These are phyloP conservation scores for Herpetotheres cachinnans DNA, from an alignment of 2,113 vertebrate species.

Conservation along the genomic window DNA sequence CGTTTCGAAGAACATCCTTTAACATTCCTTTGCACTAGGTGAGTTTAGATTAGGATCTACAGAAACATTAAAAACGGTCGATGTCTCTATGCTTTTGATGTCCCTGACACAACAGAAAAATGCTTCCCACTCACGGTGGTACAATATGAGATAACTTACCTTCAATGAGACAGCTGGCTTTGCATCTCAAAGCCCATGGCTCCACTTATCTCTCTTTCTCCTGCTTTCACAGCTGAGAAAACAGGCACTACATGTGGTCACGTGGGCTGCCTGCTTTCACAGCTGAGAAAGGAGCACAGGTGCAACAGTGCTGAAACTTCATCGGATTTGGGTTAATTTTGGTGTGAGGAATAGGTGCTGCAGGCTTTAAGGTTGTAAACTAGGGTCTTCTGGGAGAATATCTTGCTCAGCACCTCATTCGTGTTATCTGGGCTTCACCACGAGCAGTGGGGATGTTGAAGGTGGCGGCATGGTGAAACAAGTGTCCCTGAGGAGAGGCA, in stretches of 20 bases:
- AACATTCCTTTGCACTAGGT: neutral
- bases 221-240: neutral
- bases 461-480: neutral
- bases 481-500: neutral
- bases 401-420: neutral
- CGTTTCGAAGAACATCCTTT: neutral
- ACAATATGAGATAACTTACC: neutral
- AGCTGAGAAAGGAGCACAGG: neutral
- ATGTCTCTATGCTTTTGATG: neutral
- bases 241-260: no score
- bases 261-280: neutral
- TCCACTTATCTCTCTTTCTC: neutral
- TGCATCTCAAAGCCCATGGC: neutral
- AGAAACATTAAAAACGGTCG: neutral
- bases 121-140: neutral
- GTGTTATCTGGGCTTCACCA: neutral
- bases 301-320: neutral
- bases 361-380: neutral
- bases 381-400: no score
- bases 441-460: fast-evolving
- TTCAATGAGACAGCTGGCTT: neutral
- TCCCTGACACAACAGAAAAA: neutral
- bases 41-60: neutral
- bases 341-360: neutral
- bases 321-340: no score